Conservation (phyloP, 2,888 invertebrate species). For the Hylaea fasciaria region DNA sequence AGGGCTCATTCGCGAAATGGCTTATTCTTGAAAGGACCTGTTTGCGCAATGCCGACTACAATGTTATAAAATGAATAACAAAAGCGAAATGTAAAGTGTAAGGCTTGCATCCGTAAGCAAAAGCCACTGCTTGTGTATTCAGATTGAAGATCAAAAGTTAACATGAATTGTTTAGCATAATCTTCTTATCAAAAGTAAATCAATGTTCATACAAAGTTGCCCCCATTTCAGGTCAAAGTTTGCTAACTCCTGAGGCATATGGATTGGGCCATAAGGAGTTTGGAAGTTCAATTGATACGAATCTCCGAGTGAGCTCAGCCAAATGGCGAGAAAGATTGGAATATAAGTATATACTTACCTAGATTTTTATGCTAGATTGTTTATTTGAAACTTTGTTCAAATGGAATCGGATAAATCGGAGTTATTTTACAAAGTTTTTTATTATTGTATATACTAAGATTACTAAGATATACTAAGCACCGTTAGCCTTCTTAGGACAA, state of each 20-base stretch:
- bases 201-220: conserved; percentile 42
- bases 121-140: too few relatives aligned
- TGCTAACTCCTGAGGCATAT: conserved; percentile 43
- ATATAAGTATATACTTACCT: conserved; percentile 18
- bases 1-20: too few relatives aligned
- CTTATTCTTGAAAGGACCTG: too few relatives aligned
- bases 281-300: conserved; percentile 50
- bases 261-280: conserved; percentile 48
- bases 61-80: too few relatives aligned
- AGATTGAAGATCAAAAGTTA: conserved; percentile 28
- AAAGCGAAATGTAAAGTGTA: neutral
- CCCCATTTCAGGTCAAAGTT: conserved; percentile 48
- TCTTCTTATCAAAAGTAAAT: conserved; percentile 45
- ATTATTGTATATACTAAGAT: too few relatives aligned
- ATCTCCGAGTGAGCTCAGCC: conserved; percentile 43
- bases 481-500: too few relatives aligned
- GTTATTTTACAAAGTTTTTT: neutral
- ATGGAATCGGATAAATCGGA: neutral
- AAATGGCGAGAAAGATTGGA: conserved; percentile 27
- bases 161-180: conserved; percentile 39
- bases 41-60: too few relatives aligned
- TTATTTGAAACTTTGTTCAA: conserved; percentile 8
- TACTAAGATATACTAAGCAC: too few relatives aligned
- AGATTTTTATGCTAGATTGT: conserved; percentile 16
- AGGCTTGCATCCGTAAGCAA: too few relatives aligned